Conservation (phyloP, 92 coral and sea anemone genomes). For the Siderastrea siderea region DNA sequence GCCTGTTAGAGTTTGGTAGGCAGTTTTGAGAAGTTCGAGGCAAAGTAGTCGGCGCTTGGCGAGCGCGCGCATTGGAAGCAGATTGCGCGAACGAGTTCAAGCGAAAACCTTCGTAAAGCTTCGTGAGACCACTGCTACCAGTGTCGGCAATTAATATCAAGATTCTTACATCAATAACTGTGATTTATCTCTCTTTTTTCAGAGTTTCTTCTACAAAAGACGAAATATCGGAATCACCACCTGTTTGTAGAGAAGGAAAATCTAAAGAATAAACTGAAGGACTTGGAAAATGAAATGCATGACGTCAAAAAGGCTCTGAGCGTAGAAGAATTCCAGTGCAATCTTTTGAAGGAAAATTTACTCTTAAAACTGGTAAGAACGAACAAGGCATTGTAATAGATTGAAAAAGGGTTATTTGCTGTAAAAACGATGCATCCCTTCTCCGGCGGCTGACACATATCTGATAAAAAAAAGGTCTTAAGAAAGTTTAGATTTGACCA, state of each 20-base stretch:
- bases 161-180: neutral
- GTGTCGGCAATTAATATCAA: no score
- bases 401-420: neutral
- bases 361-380: neutral
- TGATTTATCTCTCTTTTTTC: neutral
- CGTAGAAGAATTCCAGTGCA: slow-evolving; percentile 6
- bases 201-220: neutral
- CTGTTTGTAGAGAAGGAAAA: neutral
- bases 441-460: no score
- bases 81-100: no score
- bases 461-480: no score
- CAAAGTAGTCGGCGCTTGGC: no score
- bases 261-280: neutral
- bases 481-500: no score
- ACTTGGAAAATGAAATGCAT: neutral
- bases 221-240: neutral
- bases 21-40: no score
- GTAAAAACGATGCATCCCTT: no score
- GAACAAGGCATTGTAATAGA: neutral
- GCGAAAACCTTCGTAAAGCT: no score
- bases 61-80: no score
- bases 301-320: neutral
- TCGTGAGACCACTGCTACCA: no score
- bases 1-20: no score
- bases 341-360: neutral